Evolutionary conservation across 2,797 vertebrate species (phyloP).

Genomic region (Forpus xanthops): DNA sequence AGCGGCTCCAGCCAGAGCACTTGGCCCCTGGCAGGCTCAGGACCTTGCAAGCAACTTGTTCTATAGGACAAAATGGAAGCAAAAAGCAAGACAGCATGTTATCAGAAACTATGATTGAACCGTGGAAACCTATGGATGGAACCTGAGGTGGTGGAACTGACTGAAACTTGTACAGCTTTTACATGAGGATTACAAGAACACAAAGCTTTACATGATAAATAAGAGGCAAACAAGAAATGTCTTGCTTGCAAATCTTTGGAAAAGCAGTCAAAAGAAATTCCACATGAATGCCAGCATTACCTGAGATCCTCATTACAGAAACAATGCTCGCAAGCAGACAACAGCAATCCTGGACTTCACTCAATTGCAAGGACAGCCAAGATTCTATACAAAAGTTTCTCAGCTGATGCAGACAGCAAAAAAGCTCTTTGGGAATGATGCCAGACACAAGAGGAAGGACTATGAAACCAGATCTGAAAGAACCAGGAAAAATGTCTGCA

Average conservation of each 20-base stretch:
- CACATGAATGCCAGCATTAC: background rate
- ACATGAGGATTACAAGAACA: background rate
- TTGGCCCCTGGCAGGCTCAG: background rate
- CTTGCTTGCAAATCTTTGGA: background rate
- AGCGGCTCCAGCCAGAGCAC: background rate
- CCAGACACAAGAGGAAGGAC: conserved; percentile 8
- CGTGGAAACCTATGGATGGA: background rate
- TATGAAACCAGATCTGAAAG: background rate
- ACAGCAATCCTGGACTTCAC: background rate
- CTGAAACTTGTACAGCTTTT: background rate
- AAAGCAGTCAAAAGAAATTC: background rate
- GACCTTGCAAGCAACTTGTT: background rate
- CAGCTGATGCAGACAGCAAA: conserved; percentile 8
- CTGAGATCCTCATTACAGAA: background rate
- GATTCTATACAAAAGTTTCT: background rate
- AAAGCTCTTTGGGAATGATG: background rate
- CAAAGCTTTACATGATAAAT: background rate
- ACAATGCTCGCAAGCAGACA: background rate
- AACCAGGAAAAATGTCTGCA: background rate
- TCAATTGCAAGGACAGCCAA: background rate
- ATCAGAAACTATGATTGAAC: background rate
- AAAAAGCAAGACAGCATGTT: background rate
- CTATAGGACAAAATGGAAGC: background rate
- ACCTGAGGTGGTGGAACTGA: background rate
- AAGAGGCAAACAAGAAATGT: background rate